Evolutionary conservation across 2,797 vertebrate species (phyloP), one percentile per base, ranked within the genome.

Genomic region (Natrix natrix): DNA sequence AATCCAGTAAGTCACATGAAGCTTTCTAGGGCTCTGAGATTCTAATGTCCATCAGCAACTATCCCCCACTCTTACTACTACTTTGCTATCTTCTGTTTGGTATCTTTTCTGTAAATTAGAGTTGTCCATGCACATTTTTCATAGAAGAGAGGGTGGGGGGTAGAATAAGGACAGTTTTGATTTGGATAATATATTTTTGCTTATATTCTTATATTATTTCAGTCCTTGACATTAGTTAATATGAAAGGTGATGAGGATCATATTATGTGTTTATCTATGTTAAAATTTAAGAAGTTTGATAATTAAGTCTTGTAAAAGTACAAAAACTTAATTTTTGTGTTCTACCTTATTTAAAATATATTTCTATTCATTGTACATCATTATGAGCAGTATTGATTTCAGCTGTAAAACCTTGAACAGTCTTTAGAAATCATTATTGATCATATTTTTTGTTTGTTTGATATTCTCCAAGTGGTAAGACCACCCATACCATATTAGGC

Each of bases 381-480:
- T 37, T 57, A 2, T 54, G 22, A 60, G 37, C 56, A 26, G 2
- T 43, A 52, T 20, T 86, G 55, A 86, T 66, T 87, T 32, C 59
- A 90, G n/a, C 13, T 92, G 48, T n/a, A 55, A 89, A 26, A 48
- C 17, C 28, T 55, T 61, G 91, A 74, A 86, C 57, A 83, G 74
- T 61, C 92, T 83, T 48, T 17, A 56, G 24, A 48, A 90, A 90
- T 55, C 74, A 43, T 0, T 0, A 54, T 37, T 63, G 5, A 52
- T 26, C 10, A 90, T 93, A n/a, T 94, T 32, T 7, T 14, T 83
- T 14, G 83, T 22, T 69, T 91, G 37, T 16, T 89, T 95, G 86
- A 95, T 92, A 14, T 93, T 94, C 48, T 69, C 12, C 60, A 54
- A 66, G 22, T 28, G 43, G 55, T 89, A 54, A 88, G 56, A 61